These are phyloP conservation scores for Drymodes brunneopygia DNA, from an alignment of 2,113 vertebrate genomes.

Conservation along the genomic window DNA sequence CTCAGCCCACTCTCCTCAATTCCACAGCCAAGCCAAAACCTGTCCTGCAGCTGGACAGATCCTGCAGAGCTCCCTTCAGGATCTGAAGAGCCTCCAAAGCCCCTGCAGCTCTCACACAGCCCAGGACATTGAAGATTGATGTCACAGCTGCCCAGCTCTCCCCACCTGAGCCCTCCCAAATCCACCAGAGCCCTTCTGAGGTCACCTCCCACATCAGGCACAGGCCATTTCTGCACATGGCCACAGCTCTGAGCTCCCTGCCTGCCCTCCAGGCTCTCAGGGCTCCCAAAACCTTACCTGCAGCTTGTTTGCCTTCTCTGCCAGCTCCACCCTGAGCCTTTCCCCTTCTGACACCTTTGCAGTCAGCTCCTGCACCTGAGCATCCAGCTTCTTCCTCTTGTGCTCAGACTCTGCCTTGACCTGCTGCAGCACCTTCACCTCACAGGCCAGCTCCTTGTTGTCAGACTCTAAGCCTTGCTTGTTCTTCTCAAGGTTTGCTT, in stretches of 20 bases:
- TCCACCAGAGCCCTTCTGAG: too few relatives aligned
- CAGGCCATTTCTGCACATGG: neutral
- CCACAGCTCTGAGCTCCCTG: neutral
- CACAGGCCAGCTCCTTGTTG: slow-evolving; percentile 89
- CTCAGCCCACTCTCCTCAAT: neutral
- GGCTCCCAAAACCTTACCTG: slow-evolving; percentile 76
- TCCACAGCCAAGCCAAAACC: neutral
- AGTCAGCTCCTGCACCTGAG: slow-evolving; percentile 87
- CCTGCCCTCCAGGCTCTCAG: neutral
- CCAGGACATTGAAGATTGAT: accelerated
- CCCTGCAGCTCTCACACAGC: neutral
- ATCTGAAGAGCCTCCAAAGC: neutral
- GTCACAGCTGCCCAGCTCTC: neutral
- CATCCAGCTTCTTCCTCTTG: slow-evolving; percentile 93
- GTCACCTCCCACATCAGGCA: neutral
- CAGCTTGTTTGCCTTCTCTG: slow-evolving; percentile 85
- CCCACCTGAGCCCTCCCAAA: neutral
- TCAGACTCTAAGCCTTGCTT: slow-evolving; percentile 92
- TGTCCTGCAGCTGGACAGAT: neutral
- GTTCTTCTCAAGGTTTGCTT: slow-evolving; percentile 93
- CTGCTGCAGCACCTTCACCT: slow-evolving; percentile 93
- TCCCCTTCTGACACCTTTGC: slow-evolving; percentile 86
- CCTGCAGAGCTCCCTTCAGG: neutral
- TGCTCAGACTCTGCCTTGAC: slow-evolving; percentile 89
- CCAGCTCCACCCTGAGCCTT: slow-evolving; percentile 81